Evolutionary conservation across 2,113 vertebrate genomes (phyloP), one percentile per base, ranked within the genome.

Genomic region (Heterocephalus glaber): DNA sequence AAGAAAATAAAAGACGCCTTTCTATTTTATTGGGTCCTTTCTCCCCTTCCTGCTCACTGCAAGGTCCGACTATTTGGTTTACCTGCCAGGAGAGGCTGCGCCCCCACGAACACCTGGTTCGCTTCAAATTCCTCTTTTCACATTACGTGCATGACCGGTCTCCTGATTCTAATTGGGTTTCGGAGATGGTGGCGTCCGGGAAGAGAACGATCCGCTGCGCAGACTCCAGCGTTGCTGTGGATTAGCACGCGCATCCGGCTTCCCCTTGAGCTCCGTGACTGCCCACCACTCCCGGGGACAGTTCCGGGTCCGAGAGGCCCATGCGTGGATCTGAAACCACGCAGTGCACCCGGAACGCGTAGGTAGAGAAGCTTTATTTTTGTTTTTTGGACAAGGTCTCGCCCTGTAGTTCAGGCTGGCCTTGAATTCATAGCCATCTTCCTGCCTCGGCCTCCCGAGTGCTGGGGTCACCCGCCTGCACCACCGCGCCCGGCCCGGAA

Each of bases 91-190:
- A 90, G 35, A 92, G 49, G 30, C 86, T 90, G 41, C 16, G 66
- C 61, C 80, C 44, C 77, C 56, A 2, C 30, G 77, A 96, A 85
- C 61, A 89, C 49, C 72, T 95, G 86, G 72, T 77, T 85, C 20
- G 54, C 38, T 83, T 91, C 66, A 63, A 61, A 93, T 89, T 44
- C 76, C n/a, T 95, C 19, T 54, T 90, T 91, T 79, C 52, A 84
- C 68, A 95, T 76, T 72, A 90, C 96, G 86, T 77, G 94, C 86
- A 58, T 63, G 72, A 91, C 56, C 66, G 79, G 77, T 26, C 61
- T 87, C 92, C 90, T 94, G 91, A 88, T 92, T 90, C 41, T 86
- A 95, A 84, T 94, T 58, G 94, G 61, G 60, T 80, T 96, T 82
- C 89, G 41, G 60, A 95, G 94, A 90, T 83, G 86, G 82, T 47